Conservation (phyloP, 2,888 invertebrate species). For the Hetaerina titia region DNA sequence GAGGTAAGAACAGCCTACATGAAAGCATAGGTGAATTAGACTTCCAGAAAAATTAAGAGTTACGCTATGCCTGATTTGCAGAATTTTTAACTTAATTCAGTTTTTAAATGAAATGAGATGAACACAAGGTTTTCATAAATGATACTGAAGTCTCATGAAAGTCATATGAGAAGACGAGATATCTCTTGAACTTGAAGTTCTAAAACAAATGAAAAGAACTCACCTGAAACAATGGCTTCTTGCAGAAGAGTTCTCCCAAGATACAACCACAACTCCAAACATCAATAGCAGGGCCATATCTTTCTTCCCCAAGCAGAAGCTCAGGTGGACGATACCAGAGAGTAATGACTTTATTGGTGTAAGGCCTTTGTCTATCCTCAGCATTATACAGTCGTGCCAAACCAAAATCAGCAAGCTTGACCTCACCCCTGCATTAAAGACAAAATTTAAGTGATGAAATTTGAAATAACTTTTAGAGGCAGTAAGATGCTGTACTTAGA, state of each 20-base stretch:
- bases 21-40: too few relatives aligned
- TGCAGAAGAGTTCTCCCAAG: slow-evolving; percentile 96
- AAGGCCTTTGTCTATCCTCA: slow-evolving; percentile 95
- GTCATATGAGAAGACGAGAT: too few relatives aligned
- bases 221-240: slow-evolving; percentile 97
- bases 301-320: slow-evolving; percentile 96
- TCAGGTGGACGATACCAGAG: slow-evolving; percentile 99
- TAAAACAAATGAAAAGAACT: slow-evolving; percentile 71
- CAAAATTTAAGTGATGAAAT: not conserved
- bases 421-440: slow-evolving; percentile 89
- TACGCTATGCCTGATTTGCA: too few relatives aligned
- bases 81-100: too few relatives aligned
- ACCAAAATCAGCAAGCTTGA: slow-evolving; percentile 99
- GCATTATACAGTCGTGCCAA: slow-evolving; percentile 97
- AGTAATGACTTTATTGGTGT: slow-evolving; percentile 99
- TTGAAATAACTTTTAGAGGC: not conserved
- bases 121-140: too few relatives aligned
- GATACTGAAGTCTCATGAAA: too few relatives aligned
- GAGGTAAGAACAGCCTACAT: too few relatives aligned
- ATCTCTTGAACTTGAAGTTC: not conserved
- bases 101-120: too few relatives aligned
- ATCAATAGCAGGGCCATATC: slow-evolving; percentile 98
- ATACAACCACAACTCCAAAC: slow-evolving; percentile 99
- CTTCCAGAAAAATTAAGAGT: too few relatives aligned
- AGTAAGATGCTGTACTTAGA: not conserved